Percentiles rank a stretch among this genome's conserved stretches.
Conservation (phyloP, 1,140 invertebrate species). For the Polypedilum pembai region DNA sequence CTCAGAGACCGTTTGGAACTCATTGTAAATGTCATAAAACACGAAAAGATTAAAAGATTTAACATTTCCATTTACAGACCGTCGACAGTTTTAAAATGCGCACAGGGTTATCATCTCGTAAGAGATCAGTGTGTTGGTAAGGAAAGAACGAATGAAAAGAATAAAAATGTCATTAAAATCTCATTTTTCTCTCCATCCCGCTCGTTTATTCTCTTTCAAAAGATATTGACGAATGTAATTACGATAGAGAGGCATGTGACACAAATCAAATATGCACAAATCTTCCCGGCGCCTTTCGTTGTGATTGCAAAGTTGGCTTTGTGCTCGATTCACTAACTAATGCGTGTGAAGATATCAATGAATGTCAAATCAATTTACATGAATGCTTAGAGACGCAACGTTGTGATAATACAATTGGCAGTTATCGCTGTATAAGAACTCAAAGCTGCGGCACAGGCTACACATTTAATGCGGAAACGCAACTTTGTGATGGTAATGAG, state of each 20-base stretch:
- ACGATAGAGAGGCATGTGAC: slow-evolving; percentile 54
- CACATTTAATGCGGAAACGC: slow-evolving; percentile 78
- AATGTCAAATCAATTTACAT: slow-evolving; percentile 51
- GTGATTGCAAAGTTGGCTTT: slow-evolving; percentile 67
- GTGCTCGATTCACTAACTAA: slow-evolving; percentile 57
- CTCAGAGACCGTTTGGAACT: background rate
- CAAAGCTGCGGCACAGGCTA: slow-evolving; percentile 94
- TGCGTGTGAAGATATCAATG: slow-evolving; percentile 63
- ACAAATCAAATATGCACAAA: slow-evolving; percentile 68
- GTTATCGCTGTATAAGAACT: slow-evolving; percentile 70
- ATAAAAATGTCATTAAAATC: slow-evolving; percentile 45
- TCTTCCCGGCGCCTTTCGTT: slow-evolving; percentile 66
- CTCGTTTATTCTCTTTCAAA: slow-evolving; percentile 36
- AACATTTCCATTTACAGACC: slow-evolving; percentile 35
- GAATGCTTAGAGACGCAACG: slow-evolving; percentile 60
- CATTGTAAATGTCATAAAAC: no score
- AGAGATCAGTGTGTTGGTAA: slow-evolving; percentile 40
- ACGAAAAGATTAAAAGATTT: no score
- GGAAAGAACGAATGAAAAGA: slow-evolving; percentile 42
- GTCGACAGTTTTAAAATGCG: slow-evolving; percentile 38
- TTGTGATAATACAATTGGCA: slow-evolving; percentile 85
- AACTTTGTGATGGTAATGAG: slow-evolving; percentile 84
- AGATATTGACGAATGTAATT: slow-evolving; percentile 71
- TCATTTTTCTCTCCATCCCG: slow-evolving; percentile 39
- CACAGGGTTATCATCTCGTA: slow-evolving; percentile 35